Evolutionary conservation across 2,797 vertebrate species (phyloP).

Genomic region (Protonibea diacanthus): DNA sequence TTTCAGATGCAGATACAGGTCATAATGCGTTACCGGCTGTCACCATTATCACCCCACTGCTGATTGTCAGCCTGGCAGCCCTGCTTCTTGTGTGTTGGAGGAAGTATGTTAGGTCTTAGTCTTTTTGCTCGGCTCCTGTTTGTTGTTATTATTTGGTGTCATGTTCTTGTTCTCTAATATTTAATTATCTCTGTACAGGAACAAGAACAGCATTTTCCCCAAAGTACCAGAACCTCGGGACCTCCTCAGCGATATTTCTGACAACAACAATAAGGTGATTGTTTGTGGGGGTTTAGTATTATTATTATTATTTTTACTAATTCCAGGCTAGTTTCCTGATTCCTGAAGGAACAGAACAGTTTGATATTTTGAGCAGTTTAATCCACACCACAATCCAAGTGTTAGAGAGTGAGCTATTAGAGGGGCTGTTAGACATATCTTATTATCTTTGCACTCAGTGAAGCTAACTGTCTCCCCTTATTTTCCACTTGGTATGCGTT

Average conservation of each 20-base stretch:
- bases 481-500: neutral
- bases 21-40: fast-evolving
- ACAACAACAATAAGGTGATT: conserved; percentile 68
- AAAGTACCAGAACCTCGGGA: conserved; percentile 67
- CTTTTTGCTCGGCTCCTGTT: neutral
- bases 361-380: neutral
- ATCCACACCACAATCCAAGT: too few species aligned
- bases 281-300: too few species aligned
- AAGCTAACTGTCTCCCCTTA: neutral
- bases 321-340: neutral
- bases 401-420: neutral
- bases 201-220: conserved; percentile 62
- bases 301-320: too few species aligned
- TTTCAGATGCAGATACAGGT: conserved; percentile 34
- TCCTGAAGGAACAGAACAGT: neutral
- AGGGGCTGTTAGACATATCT: neutral
- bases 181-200: conserved; percentile 51
- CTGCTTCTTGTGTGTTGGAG: conserved; percentile 39
- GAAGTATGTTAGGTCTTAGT: conserved; percentile 51
- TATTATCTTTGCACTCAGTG: neutral
- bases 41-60: conserved; percentile 38
- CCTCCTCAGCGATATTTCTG: conserved; percentile 60
- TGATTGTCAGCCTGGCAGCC: conserved; percentile 18
- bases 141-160: too few species aligned
- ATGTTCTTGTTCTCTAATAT: conserved; percentile 4